These are phyloP conservation scores for Apis dorsata DNA, from an alignment of 1,140 invertebrate genomes.

Conservation along the genomic window DNA sequence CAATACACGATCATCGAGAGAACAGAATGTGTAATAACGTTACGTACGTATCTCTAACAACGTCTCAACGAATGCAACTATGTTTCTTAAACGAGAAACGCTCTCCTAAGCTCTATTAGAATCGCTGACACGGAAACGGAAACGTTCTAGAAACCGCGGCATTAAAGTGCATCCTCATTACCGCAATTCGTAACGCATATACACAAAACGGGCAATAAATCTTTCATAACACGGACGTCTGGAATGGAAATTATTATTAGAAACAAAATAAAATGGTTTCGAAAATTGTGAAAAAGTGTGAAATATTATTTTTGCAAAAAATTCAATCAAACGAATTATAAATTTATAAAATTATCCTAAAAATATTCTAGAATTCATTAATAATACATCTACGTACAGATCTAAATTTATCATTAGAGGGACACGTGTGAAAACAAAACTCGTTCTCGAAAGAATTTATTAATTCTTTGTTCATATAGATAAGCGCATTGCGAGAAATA, in stretches of 20 bases:
- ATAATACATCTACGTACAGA: too few species aligned
- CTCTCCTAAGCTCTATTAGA: constrained; percentile 1
- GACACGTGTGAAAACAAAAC: too few species aligned
- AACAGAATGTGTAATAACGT: background rate
- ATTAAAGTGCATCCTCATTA: constrained; percentile 22
- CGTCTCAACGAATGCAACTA: background rate
- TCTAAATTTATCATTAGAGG: too few species aligned
- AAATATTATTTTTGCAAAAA: background rate
- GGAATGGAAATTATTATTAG: background rate
- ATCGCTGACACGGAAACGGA: constrained; percentile 29
- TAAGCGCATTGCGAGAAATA: too few species aligned
- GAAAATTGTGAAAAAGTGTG: background rate
- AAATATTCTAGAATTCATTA: too few species aligned
- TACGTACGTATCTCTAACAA: background rate
- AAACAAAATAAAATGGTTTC: background rate
- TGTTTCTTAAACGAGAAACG: background rate
- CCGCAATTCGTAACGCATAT: constrained; percentile 10
- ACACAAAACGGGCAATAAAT: constrained; percentile 17
- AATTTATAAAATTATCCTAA: too few species aligned
- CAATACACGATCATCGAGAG: background rate
- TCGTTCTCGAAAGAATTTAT: too few species aligned
- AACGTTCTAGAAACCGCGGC: constrained; percentile 25
- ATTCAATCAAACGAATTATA: too few species aligned
- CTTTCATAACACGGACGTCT: background rate
- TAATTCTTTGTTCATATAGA: too few species aligned